Percentiles rank a stretch among this genome's conserved stretches.
These are phyloP conservation scores for Melangyna quadrimaculata DNA, from an alignment of 2,888 invertebrate species.

Conservation along the genomic window DNA sequence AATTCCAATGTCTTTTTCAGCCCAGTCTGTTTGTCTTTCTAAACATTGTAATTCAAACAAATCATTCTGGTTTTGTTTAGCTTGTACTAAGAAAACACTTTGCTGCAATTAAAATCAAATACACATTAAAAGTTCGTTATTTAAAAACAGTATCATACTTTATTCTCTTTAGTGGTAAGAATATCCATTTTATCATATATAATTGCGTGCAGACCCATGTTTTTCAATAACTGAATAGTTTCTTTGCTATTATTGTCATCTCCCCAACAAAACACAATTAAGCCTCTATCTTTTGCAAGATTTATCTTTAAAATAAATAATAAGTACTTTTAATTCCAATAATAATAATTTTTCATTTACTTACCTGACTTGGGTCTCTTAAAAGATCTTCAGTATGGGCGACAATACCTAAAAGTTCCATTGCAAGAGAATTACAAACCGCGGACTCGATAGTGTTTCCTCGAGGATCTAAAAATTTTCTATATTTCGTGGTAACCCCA, in stretches of 20 bases:
- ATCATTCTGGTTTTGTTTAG: constrained; percentile 86
- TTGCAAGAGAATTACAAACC: constrained; percentile 90
- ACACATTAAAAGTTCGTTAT: background rate
- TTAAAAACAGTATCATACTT: constrained; percentile 74
- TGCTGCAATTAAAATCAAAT: constrained; percentile 82
- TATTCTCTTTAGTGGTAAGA: constrained; percentile 79
- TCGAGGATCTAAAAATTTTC: constrained; percentile 91
- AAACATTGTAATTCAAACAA: constrained; percentile 79
- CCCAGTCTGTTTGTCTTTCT: constrained; percentile 75
- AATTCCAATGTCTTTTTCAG: background rate
- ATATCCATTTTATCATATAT: constrained; percentile 96
- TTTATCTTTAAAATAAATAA: constrained; percentile 83
- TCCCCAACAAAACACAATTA: constrained; percentile 98
- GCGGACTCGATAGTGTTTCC: constrained; percentile 91
- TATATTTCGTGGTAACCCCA: constrained; percentile 87
- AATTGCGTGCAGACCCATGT: constrained; percentile 95
- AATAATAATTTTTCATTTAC: background rate
- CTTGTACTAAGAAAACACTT: constrained; percentile 91
- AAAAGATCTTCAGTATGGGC: constrained; percentile 96
- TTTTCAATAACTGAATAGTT: constrained; percentile 92
- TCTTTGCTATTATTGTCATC: constrained; percentile 95
- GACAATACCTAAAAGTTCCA: constrained; percentile 93
- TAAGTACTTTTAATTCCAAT: background rate
- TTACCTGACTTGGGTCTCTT: constrained; percentile 89
- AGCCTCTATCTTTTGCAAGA: constrained; percentile 88